Conservation (phyloP, 2,113 vertebrate species). For the Cricetomys ansorgei region DNA sequence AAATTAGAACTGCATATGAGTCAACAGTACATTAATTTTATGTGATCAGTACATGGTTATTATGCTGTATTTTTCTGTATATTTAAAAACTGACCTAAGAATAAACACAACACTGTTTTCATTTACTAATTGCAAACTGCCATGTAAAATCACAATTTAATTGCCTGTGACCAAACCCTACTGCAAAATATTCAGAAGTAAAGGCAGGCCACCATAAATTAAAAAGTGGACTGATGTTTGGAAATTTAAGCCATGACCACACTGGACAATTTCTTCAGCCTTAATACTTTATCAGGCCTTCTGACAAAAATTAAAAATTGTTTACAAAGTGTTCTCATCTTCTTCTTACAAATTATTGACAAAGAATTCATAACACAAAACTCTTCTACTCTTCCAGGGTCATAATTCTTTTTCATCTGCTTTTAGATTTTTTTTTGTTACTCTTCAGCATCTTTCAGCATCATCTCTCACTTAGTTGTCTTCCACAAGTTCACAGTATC, state of each 20-base stretch:
- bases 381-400: neutral
- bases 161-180: slow-evolving; percentile 31
- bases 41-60: neutral
- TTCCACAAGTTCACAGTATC: neutral
- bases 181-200: neutral
- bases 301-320: slow-evolving; percentile 15
- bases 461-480: neutral
- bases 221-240: slow-evolving; percentile 8
- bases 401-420: neutral
- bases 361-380: neutral
- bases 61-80: slow-evolving; percentile 18
- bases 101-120: slow-evolving; percentile 28
- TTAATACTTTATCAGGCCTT: neutral
- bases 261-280: neutral
- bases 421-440: neutral
- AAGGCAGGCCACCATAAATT: neutral
- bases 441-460: neutral
- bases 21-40: neutral
- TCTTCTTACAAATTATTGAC: slow-evolving; percentile 29
- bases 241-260: slow-evolving; percentile 41
- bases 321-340: neutral
- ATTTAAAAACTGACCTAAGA: neutral
- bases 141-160: neutral
- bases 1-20: slow-evolving; percentile 18
- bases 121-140: neutral